These are phyloP conservation scores for Dinothrombium tinctorium DNA, from an alignment of 1,140 invertebrate genomes.

Conservation along the genomic window DNA sequence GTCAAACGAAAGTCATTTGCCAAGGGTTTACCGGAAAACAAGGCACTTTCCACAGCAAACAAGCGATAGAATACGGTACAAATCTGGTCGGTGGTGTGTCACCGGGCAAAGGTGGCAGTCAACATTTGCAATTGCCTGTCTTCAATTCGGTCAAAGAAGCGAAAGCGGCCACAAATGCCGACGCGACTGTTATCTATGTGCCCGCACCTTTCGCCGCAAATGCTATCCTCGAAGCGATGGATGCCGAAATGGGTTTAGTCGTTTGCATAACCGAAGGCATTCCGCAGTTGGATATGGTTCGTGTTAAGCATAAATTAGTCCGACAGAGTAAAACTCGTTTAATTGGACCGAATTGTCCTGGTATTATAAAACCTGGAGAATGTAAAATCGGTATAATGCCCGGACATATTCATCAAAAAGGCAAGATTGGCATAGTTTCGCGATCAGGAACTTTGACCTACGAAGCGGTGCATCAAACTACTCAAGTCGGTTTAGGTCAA, in stretches of 20 bases:
- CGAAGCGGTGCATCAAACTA: conserved; percentile 93
- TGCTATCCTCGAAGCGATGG: conserved; percentile 84
- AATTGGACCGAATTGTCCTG: conserved; percentile 94
- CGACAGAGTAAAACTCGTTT: conserved; percentile 76
- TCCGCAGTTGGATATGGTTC: conserved; percentile 96
- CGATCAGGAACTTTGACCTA: conserved; percentile 95
- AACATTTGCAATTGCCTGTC: conserved; percentile 84
- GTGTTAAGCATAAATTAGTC: conserved; percentile 71
- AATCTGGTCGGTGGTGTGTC: conserved; percentile 92
- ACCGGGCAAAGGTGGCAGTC: conserved; percentile 80
- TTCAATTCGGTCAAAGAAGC: conserved; percentile 74
- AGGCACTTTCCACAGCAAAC: conserved; percentile 50
- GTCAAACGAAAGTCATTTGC: conserved; percentile 79
- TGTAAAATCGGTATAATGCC: conserved; percentile 99
- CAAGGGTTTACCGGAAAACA: conserved; percentile 95
- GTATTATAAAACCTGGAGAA: conserved; percentile 54
- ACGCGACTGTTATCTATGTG: conserved; percentile 89
- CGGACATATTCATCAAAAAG: conserved; percentile 82
- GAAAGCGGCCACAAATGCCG: conserved; percentile 37
- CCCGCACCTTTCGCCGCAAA: conserved; percentile 74
- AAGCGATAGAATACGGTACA: conserved; percentile 95
- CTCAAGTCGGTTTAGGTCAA: conserved; percentile 77
- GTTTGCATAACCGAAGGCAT: conserved; percentile 97
- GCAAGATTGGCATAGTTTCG: conserved; percentile 85
- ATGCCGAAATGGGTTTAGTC: conserved; percentile 87